Conservation (phyloP, 2,797 vertebrate genomes). For the Falco columbarius region DNA sequence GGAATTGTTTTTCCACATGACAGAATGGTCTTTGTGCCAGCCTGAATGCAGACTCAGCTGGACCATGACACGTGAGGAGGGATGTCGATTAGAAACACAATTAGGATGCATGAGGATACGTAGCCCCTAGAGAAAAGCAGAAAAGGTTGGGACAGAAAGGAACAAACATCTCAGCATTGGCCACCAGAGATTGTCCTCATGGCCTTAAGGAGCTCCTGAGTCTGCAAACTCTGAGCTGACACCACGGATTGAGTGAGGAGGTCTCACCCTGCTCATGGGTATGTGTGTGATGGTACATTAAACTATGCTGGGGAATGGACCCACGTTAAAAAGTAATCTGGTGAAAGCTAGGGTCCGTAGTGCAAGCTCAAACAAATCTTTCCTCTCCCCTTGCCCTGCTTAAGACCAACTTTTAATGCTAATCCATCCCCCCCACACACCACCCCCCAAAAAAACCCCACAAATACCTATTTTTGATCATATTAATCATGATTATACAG, state of each 20-base stretch:
- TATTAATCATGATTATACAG: background rate
- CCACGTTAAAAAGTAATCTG: background rate
- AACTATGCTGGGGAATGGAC: background rate
- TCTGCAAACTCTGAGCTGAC: background rate
- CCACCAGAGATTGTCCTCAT: background rate
- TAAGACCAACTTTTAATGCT: background rate
- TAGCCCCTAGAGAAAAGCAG: background rate
- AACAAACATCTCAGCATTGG: rapidly evolving
- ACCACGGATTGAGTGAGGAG: background rate
- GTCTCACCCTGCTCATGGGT: background rate
- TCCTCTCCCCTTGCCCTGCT: background rate
- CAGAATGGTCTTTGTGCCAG: background rate
- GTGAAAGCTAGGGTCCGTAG: too few relatives aligned
- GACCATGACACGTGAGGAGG: background rate
- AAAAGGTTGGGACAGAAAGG: background rate
- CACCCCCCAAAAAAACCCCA: rapidly evolving
- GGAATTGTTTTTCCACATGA: background rate
- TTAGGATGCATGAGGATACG: background rate
- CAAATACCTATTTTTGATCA: background rate
- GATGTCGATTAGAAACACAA: background rate
- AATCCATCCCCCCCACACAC: too few relatives aligned
- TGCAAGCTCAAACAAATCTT: background rate
- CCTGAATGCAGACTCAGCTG: background rate
- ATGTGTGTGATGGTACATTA: background rate
- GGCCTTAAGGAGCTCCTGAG: background rate